Conservation (phyloP, 1,140 invertebrate genomes). For the Drosophila orena region DNA sequence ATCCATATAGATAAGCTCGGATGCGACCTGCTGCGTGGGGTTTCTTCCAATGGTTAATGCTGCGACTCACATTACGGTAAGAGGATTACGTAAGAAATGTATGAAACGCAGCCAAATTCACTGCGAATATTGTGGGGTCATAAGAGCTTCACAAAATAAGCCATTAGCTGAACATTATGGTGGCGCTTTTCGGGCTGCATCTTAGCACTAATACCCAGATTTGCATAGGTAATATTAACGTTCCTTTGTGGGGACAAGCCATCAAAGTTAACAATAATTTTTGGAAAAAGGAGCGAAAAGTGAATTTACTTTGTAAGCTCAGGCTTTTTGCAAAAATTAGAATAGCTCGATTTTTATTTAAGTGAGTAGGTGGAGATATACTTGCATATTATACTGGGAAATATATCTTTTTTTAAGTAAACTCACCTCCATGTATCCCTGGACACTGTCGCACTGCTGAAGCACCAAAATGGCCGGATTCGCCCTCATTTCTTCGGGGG, state of each 20-base stretch:
- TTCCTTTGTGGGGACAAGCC: neutral
- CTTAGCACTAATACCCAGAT: neutral
- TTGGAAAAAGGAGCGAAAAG: no score
- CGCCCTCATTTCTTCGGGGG: slow-evolving; percentile 74
- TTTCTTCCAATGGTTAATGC: slow-evolving; percentile 10
- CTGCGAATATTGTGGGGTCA: slow-evolving; percentile 4
- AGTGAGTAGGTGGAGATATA: no score
- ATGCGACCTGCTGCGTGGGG: slow-evolving; percentile 14
- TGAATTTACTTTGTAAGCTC: no score
- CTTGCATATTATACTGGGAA: no score
- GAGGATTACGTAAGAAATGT: slow-evolving; percentile 13
- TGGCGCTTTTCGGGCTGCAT: slow-evolving; percentile 2
- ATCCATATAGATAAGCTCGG: slow-evolving; percentile 35
- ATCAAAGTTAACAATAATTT: neutral
- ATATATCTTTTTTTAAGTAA: neutral
- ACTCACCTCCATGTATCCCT: slow-evolving; percentile 84
- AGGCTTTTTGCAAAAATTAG: no score
- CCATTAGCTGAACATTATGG: neutral
- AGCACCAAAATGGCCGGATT: slow-evolving; percentile 82
- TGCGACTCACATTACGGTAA: slow-evolving; percentile 27
- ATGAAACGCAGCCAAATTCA: slow-evolving; percentile 13
- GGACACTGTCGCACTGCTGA: slow-evolving; percentile 83
- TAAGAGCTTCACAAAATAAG: neutral
- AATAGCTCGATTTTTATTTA: no score
- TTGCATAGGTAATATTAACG: neutral